Evolutionary conservation across 2,113 vertebrate species (phyloP).

Genomic region (Catagonus wagneri): DNA sequence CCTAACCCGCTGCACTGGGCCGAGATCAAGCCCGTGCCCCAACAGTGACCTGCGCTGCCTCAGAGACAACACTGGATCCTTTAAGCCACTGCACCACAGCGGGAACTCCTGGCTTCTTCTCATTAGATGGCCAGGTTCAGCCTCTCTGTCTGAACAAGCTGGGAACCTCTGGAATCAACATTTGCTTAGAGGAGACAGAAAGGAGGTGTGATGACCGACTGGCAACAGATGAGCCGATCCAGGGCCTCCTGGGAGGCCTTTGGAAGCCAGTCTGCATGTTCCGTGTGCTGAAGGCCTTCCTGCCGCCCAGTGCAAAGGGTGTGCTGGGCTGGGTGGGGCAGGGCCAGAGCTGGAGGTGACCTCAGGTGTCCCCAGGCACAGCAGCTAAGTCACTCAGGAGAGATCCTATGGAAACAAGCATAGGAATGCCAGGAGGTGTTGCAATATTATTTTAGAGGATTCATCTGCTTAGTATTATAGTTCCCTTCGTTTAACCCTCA

Average conservation of each 20-base stretch:
- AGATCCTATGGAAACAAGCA: constrained; percentile 83
- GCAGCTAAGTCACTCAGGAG: constrained; percentile 77
- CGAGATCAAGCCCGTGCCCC: no score
- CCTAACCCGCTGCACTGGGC: no score
- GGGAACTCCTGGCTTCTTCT: no score
- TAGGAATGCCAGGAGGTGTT: constrained; percentile 85
- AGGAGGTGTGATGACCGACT: neutral
- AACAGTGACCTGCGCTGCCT: no score
- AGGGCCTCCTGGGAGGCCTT: neutral
- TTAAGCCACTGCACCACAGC: no score
- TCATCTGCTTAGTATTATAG: constrained; percentile 89
- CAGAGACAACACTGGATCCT: no score
- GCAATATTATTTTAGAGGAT: constrained; percentile 88
- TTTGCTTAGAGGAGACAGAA: neutral
- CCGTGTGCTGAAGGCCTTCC: neutral
- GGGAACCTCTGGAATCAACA: neutral
- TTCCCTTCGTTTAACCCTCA: constrained; percentile 88
- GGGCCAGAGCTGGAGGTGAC: constrained; percentile 19
- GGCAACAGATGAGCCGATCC: neutral
- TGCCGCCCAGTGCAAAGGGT: neutral
- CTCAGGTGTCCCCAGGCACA: constrained; percentile 78
- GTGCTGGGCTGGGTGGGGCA: neutral
- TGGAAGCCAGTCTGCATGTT: neutral
- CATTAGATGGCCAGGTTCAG: neutral
- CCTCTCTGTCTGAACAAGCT: neutral